Conservation (phyloP, 1,140 invertebrate genomes). For the Euborellia annulipes region DNA sequence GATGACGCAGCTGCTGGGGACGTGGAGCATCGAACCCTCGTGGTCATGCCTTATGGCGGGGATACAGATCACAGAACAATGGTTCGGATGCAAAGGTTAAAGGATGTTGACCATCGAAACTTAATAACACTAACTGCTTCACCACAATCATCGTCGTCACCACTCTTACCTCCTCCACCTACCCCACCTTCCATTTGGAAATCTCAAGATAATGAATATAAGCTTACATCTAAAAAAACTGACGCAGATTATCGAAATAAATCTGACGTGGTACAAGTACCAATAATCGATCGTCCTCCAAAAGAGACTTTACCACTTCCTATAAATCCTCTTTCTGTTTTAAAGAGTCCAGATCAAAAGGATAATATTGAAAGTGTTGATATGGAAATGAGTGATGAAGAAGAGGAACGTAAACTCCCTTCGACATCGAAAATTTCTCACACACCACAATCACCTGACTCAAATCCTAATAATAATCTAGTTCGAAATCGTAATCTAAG, state of each 20-base stretch:
- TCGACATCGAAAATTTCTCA: too few relatives aligned
- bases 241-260: background rate
- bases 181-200: slow-evolving; percentile 6
- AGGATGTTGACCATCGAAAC: slow-evolving; percentile 66
- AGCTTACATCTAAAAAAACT: background rate
- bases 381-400: slow-evolving; percentile 59
- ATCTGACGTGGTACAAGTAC: slow-evolving; percentile 3
- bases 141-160: slow-evolving; percentile 31
- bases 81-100: slow-evolving; percentile 16
- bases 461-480: too few relatives aligned
- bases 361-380: slow-evolving; percentile 49
- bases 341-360: slow-evolving; percentile 9
- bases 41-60: slow-evolving; percentile 4
- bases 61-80: slow-evolving; percentile 15
- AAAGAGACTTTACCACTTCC: background rate
- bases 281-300: slow-evolving; percentile 2
- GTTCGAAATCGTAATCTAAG: too few relatives aligned
- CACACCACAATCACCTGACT: too few relatives aligned
- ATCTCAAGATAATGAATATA: background rate
- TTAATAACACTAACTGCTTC: slow-evolving; percentile 66
- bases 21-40: slow-evolving; percentile 13
- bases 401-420: slow-evolving; percentile 25
- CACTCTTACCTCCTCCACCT: slow-evolving; percentile 16
- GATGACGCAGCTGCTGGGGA: slow-evolving; percentile 37
- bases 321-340: background rate